A percentile compares a stretch with the other conserved stretches of the same genome.
Conservation (phyloP, 2,888 invertebrate species). For the Thelaira solivaga region DNA sequence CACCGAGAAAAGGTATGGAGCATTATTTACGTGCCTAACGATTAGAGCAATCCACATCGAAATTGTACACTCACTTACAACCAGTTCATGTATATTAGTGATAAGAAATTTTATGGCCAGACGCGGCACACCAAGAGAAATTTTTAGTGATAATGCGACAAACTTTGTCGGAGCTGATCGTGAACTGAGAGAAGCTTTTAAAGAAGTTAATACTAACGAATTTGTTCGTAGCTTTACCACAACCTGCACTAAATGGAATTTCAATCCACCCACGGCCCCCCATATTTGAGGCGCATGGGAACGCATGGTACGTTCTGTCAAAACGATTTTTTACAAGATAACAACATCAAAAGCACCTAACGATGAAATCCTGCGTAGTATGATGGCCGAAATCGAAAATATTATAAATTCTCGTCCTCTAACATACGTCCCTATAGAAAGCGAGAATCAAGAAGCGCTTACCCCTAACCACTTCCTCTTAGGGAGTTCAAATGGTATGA, state of each 20-base stretch:
- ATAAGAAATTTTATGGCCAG: conserved; percentile 34
- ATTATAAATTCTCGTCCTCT: too few species aligned
- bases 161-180: conserved; percentile 47
- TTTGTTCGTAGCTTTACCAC: neutral
- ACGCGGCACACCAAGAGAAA: conserved; percentile 26
- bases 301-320: neutral
- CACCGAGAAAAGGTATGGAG: conserved; percentile 4
- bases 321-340: neutral
- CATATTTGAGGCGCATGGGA: neutral
- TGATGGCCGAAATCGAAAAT: too few species aligned
- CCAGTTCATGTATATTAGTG: conserved; percentile 31
- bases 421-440: too few species aligned
- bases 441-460: too few species aligned
- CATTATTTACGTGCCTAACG: neutral
- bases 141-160: conserved; percentile 27
- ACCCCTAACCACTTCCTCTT: too few species aligned
- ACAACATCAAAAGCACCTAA: neutral
- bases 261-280: neutral
- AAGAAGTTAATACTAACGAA: neutral
- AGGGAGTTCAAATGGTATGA: too few species aligned
- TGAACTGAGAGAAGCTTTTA: conserved; percentile 36
- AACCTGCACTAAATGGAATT: neutral
- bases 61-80: conserved; percentile 3
- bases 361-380: too few species aligned
- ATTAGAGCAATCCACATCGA: conserved; percentile 19